Evolutionary conservation across 2,888 invertebrate species (phyloP), one percentile per base, ranked within the genome.

Genomic region (Ennomos erosarius): DNA sequence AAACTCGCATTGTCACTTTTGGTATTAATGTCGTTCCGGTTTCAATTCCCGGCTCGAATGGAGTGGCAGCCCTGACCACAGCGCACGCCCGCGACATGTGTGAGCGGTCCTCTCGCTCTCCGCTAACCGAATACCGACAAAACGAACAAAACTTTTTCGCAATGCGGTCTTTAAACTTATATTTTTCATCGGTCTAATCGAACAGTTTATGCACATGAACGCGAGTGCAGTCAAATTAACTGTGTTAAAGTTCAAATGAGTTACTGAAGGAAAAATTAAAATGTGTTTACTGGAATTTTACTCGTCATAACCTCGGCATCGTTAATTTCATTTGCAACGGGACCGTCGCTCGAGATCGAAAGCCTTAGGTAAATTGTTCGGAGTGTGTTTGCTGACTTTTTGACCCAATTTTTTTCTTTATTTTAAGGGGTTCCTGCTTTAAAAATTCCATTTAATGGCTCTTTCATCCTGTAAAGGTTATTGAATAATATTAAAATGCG

Each of bases 81-180:
- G 63, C 49, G 53, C 51, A 74, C 75, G 76, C 79, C 58, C 84
- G 76, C 87, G 84, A 88, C 89, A 85, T 84, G 82, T 87, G 88
- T 85, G 86, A 81, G 72, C 78, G 78, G 77, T 49, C 57, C 54
- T 56, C 64, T 60, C 55, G 63, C 62, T 58, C 58, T 75, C 78
- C 79, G n/a, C n/a, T n/a, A 71, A 70, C 65, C 67, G 66, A 70
- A 69, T 48, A 70, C 70, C 74, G 70, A 74, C 78, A 82, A 85
- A 84, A 83, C 77, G 82, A 78, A 75, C 74, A 82, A 85, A 89
- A 88, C 75, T 87, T 87, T 88, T 86, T 87, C 88, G 85, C 88
- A 86, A 79, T 88, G 87, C 90, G 82, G 86, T 85, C 82, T 84
- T 84, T 84, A 83, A 86, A 85, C 83, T 83, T 79, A 77, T 74